Conservation (phyloP, 2,888 invertebrate species). For the Galerucella pusilla region DNA sequence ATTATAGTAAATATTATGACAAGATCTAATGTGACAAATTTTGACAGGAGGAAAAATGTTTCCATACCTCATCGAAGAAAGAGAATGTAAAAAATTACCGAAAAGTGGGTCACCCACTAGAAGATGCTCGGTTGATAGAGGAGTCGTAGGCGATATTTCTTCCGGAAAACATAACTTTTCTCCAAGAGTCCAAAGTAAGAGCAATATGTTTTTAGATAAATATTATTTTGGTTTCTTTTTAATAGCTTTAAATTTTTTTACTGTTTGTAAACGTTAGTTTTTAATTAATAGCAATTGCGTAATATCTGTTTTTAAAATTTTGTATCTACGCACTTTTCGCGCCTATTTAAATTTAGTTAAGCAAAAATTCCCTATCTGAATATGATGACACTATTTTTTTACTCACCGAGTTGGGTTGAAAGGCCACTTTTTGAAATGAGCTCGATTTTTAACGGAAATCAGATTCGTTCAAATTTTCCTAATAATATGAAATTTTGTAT, state of each 20-base stretch:
- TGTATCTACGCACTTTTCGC: too few species aligned
- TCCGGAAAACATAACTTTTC: conserved; percentile 40
- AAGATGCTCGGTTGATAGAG: conserved; percentile 41
- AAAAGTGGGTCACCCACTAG: conserved; percentile 44
- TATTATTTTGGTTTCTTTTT: background rate
- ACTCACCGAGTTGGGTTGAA: too few species aligned
- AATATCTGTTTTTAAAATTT: too few species aligned
- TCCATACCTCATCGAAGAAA: conserved; percentile 55
- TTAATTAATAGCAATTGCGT: too few species aligned
- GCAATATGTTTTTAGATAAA: background rate
- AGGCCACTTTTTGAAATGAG: too few species aligned
- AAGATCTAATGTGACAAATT: conserved; percentile 45
- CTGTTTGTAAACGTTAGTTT: background rate
- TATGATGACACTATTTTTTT: too few species aligned
- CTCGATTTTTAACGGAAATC: too few species aligned
- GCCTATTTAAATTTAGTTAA: too few species aligned
- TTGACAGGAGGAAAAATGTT: conserved; percentile 61
- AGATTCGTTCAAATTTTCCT: too few species aligned
- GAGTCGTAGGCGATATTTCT: conserved; percentile 36
- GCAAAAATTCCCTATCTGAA: too few species aligned
- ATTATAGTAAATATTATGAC: conserved; percentile 21
- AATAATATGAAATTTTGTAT: too few species aligned
- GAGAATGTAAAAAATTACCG: conserved; percentile 48
- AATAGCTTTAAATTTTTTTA: background rate
- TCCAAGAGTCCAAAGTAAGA: conserved; percentile 45